Evolutionary conservation across 2,888 invertebrate species (phyloP), one percentile per base, ranked within the genome.

Genomic region (Pseudococcus viburni): DNA sequence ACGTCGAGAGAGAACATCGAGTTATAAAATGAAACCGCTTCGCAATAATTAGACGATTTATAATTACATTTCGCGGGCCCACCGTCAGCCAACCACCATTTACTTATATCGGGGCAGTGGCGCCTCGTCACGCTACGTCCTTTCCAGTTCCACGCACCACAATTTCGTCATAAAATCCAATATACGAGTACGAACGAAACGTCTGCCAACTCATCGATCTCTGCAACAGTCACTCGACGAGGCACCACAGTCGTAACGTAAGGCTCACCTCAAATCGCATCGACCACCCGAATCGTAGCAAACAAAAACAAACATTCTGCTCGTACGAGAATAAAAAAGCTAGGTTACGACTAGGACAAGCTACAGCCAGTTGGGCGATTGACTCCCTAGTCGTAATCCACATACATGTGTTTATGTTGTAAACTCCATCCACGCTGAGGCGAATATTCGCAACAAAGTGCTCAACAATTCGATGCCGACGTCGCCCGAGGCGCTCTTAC

Each of bases 291-390:
- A 64, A 64, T 64, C 64, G 64, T 64, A 8, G 22, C 22, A 64
- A 64, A 59, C n/a, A n/a, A 59, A 64, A 9, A 22, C 22, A 7
- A 64, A 59, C 8, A 59, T n/a, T 19, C n/a, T n/a, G 7, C 19
- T n/a, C 17, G 59, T 6, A 42, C 15, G 42, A 42, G 22, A 46
- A 15, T 26, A 64, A 22, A 73, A 19, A n/a, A 17, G 2, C 46
- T 19, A 46, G 80, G 46, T 46, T 19, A 46, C 80, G 73, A 73
- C 80, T 83, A 83, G 80, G 80, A 19, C 80, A 83, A 83, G 80
- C 46, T 11, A 19, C 19, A 83, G 80, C 46, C 80, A 46, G 80
- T 83, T 83, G 15, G 19, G 80, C 9, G 22, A 19, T 64, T 2
- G 26, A 33, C 22, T 64, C 22, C 9, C 64, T 9, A 64, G 22